These are phyloP conservation scores for Eurystomus glaucurus DNA, from an alignment of 2,797 vertebrate species.

Conservation along the genomic window DNA sequence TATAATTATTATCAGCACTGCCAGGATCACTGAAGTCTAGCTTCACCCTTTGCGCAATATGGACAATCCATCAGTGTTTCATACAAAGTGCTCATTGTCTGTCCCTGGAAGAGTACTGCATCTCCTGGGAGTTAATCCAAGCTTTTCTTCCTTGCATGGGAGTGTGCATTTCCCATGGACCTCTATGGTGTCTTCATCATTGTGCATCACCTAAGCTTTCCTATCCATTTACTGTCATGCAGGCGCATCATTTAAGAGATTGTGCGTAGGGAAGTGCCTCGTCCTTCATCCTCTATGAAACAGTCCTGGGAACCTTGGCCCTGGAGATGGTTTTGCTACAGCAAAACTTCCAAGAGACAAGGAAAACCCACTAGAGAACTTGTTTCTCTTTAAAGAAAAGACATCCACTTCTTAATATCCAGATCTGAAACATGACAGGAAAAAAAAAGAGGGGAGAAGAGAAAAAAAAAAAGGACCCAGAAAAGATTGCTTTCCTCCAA, in stretches of 20 bases:
- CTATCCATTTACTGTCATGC: neutral
- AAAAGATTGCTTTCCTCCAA: neutral
- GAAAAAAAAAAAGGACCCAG: neutral
- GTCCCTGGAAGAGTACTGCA: neutral
- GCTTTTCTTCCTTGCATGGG: neutral
- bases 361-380: neutral
- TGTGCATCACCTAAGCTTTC: neutral
- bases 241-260: neutral
- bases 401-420: neutral
- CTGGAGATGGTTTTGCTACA: neutral
- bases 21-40: neutral
- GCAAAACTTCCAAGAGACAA: neutral
- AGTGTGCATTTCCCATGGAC: fast-evolving
- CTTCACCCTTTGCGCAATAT: neutral
- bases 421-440: neutral
- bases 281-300: neutral
- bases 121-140: neutral
- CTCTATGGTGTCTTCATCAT: neutral
- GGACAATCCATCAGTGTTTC: neutral
- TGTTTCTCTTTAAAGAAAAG: neutral
- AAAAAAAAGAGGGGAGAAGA: neutral
- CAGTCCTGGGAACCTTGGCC: neutral
- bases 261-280: neutral
- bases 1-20: neutral
- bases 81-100: neutral